A percentile compares a stretch with the other conserved stretches of the same genome.
Evolutionary conservation across 2,113 vertebrate species (phyloP).

Genomic region (Ondatra zibethicus): DNA sequence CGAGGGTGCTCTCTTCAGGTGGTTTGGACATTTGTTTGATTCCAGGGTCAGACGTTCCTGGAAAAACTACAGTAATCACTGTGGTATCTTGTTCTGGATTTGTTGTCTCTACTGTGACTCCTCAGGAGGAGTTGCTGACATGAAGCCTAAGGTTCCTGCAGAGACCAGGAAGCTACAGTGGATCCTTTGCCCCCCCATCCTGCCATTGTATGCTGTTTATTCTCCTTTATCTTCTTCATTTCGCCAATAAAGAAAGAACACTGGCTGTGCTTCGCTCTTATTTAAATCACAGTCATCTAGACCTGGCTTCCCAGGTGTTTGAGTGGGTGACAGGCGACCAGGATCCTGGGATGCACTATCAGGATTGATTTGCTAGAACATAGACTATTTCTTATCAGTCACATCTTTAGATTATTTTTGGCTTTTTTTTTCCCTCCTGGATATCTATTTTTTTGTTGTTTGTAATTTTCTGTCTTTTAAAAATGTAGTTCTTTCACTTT

Average conservation of each 20-base stretch:
- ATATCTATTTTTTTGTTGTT: background rate
- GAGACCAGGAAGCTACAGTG: background rate
- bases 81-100: accelerated
- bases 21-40: background rate
- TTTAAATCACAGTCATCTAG: accelerated
- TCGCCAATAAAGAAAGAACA: background rate
- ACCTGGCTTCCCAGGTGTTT: background rate
- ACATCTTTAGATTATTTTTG: background rate
- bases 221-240: background rate
- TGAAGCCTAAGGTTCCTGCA: background rate
- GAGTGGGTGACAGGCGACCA: too few species aligned
- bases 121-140: too few species aligned
- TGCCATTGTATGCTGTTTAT: background rate
- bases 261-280: accelerated
- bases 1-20: accelerated
- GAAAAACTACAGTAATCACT: accelerated
- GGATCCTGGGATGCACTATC: background rate
- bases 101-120: background rate
- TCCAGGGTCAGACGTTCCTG: accelerated
- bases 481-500: background rate
- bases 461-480: background rate
- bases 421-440: background rate
- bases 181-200: accelerated
- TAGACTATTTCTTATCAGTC: background rate
- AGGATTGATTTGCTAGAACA: background rate